Evolutionary conservation across 2,888 invertebrate genomes (phyloP).

Genomic region (Teleogryllus oceanicus): DNA sequence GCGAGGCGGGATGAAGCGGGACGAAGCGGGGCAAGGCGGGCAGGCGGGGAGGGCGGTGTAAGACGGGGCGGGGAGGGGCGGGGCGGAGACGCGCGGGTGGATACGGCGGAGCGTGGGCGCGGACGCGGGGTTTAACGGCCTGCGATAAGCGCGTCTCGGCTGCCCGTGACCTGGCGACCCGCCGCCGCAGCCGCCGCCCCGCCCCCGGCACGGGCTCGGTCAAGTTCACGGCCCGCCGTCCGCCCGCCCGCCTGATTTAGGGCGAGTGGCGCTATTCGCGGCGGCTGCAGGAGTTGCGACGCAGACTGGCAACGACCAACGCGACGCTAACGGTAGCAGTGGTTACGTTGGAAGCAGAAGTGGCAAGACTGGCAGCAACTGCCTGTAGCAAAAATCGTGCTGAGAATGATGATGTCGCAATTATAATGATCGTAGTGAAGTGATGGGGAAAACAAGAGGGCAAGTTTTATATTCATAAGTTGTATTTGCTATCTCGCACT

Average conservation of each 20-base stretch:
- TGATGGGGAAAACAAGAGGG: too few relatives aligned
- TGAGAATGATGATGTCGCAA: too few relatives aligned
- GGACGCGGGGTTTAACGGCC: background rate
- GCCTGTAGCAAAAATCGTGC: too few relatives aligned
- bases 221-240: background rate
- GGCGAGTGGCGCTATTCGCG: background rate
- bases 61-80: too few relatives aligned
- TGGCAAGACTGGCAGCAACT: too few relatives aligned
- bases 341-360: too few relatives aligned
- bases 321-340: too few relatives aligned
- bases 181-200: background rate
- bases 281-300: background rate
- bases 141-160: background rate
- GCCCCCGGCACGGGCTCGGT: background rate
- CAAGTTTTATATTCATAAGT: too few relatives aligned
- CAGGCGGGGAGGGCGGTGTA: background rate
- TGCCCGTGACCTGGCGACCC: slow-evolving; percentile 8
- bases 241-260: background rate
- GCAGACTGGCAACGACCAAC: too few relatives aligned
- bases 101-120: background rate
- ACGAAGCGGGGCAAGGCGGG: background rate
- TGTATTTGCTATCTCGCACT: too few relatives aligned
- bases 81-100: background rate
- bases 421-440: too few relatives aligned
- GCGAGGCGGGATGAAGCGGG: too few relatives aligned